Conservation (phyloP, 2,888 invertebrate genomes). For the Temnothorax ravouxi region DNA sequence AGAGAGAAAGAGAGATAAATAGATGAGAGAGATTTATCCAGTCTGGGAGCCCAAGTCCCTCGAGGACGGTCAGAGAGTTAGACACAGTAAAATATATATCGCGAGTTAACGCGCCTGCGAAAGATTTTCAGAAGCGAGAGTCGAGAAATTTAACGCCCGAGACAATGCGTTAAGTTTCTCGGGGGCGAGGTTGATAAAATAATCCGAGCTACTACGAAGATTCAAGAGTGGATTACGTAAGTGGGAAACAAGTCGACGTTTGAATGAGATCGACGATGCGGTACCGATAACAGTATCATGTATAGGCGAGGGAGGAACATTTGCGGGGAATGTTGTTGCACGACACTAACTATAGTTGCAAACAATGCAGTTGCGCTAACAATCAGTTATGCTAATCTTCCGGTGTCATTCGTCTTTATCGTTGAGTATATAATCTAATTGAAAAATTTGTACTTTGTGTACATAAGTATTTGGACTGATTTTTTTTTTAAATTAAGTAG, state of each 20-base stretch:
- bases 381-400: background rate
- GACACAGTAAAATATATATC: background rate
- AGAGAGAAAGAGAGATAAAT: background rate
- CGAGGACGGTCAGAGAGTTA: background rate
- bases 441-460: background rate
- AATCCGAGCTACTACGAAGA: slow-evolving; percentile 21
- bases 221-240: slow-evolving; percentile 34
- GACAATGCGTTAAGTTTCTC: slow-evolving; percentile 2
- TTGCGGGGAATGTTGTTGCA: slow-evolving; percentile 16
- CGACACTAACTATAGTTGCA: background rate
- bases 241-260: slow-evolving; percentile 27
- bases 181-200: slow-evolving; percentile 17
- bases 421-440: background rate
- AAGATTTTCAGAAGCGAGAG: slow-evolving; percentile 18
- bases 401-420: background rate
- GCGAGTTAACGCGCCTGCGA: background rate
- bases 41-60: background rate
- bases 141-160: background rate
- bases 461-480: background rate
- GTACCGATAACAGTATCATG: background rate
- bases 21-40: slow-evolving; percentile 18
- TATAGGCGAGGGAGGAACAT: background rate
- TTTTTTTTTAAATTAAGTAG: background rate
- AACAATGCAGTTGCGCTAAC: slow-evolving; percentile 2
- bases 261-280: slow-evolving; percentile 8